Percentiles rank a stretch among this genome's conserved stretches.
Evolutionary conservation across 2,113 vertebrate species (phyloP).

Genomic region (Nansenia antarctica): DNA sequence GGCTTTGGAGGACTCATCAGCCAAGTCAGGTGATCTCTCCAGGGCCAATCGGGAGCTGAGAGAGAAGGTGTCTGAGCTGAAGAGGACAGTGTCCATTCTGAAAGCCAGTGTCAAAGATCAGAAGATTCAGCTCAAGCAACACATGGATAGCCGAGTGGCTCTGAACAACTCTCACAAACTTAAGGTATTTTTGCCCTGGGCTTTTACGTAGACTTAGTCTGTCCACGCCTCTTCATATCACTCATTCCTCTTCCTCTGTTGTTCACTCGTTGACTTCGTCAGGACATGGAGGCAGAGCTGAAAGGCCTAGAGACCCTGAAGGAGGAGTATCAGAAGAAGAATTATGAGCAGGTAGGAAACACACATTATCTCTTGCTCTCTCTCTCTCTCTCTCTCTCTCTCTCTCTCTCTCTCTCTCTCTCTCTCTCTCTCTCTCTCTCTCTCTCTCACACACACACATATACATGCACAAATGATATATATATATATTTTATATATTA

Average conservation of each 20-base stretch:
- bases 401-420: too few relatives aligned
- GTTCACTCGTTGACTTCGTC: too few relatives aligned
- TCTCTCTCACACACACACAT: neutral
- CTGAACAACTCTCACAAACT: neutral
- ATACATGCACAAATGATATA: too few relatives aligned
- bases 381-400: too few relatives aligned
- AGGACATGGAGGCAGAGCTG: constrained; percentile 69
- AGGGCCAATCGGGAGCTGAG: constrained; percentile 65
- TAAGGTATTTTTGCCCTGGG: too few relatives aligned
- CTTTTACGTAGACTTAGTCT: neutral
- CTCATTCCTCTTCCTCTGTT: neutral
- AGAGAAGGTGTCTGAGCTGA: constrained; percentile 59
- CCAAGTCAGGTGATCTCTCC: constrained; percentile 64
- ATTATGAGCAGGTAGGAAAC: constrained; percentile 64
- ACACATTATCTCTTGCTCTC: neutral
- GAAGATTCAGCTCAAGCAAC: constrained; percentile 57
- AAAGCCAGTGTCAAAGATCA: constrained; percentile 64
- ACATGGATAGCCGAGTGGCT: constrained; percentile 38
- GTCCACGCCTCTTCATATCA: neutral
- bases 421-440: too few relatives aligned
- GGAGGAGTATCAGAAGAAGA: constrained; percentile 69
- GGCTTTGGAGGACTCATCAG: constrained; percentile 60
- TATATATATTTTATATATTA: too few relatives aligned
- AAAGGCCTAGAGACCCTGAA: constrained; percentile 66
- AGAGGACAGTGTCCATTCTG: constrained; percentile 54